A percentile compares a stretch with the other conserved stretches of the same genome.
These are phyloP conservation scores for Premnoplex brunnescens DNA, from an alignment of 2,797 vertebrate genomes.

Conservation along the genomic window DNA sequence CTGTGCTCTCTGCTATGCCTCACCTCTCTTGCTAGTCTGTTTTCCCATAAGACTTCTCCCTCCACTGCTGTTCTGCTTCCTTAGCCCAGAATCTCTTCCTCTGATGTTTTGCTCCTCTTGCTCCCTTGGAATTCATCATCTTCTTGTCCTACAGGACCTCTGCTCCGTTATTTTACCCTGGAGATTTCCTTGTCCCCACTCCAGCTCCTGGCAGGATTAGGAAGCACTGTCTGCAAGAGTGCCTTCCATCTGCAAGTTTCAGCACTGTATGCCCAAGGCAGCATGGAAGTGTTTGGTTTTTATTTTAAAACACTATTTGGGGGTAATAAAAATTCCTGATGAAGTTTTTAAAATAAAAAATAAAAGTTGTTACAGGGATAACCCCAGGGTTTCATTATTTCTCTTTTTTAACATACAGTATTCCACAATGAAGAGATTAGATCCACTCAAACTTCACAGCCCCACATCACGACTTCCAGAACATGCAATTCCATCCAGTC, in stretches of 20 bases:
- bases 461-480: background rate
- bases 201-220: conserved; percentile 22
- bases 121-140: conserved; percentile 50
- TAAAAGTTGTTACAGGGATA: background rate
- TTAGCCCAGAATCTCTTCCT: conserved; percentile 17
- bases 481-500: background rate
- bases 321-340: conserved; percentile 40
- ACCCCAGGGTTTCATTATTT: background rate
- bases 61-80: conserved; percentile 30
- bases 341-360: conserved; percentile 44
- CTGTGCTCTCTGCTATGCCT: background rate
- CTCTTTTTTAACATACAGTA: background rate
- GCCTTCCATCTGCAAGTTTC: conserved; percentile 30
- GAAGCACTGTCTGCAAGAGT: conserved; percentile 39
- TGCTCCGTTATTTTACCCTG: conserved; percentile 3
- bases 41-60: background rate
- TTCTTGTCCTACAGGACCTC: conserved; percentile 59
- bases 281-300: conserved; percentile 20
- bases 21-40: conserved; percentile 1
- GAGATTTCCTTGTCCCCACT: conserved; percentile 5
- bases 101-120: conserved; percentile 19
- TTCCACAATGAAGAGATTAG: background rate
- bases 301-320: conserved; percentile 51
- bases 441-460: background rate
- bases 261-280: background rate